Percentiles rank a stretch among this genome's conserved stretches.
Conservation (phyloP, 2,113 vertebrate genomes). For the Morphnarchus princeps region DNA sequence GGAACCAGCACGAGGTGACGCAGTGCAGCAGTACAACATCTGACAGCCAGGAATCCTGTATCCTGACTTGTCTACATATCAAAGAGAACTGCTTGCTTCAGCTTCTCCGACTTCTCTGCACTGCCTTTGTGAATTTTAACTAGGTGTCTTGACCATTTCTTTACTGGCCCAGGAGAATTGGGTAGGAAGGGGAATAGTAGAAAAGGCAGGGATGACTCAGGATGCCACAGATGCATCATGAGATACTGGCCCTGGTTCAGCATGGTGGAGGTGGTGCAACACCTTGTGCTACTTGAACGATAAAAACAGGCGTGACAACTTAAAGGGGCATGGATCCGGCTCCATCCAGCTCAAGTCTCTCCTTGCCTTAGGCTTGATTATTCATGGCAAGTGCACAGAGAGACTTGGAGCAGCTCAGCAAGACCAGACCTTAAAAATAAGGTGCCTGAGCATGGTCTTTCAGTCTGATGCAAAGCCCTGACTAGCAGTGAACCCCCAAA, state of each 20-base stretch:
- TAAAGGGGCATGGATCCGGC: not conserved
- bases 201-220: constrained; percentile 18
- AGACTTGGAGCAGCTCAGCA: not conserved
- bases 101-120: not conserved
- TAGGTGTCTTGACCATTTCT: not conserved
- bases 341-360: rapidly evolving
- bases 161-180: not conserved
- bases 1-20: not conserved
- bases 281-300: not conserved
- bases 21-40: constrained; percentile 17
- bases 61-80: not conserved
- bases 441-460: not conserved
- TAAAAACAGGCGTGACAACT: not conserved
- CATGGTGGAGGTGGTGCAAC: not conserved
- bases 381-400: not conserved
- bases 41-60: not conserved
- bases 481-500: not conserved
- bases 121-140: constrained; percentile 11
- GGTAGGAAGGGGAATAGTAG: not conserved
- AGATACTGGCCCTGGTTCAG: not conserved
- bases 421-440: not conserved
- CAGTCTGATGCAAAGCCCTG: not conserved
- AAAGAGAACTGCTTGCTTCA: constrained; percentile 29
- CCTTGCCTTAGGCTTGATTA: not conserved
- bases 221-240: not conserved